Percentiles rank a stretch among this genome's conserved stretches.
phyloP scores from a whole-genome alignment of 2,113 vertebrate genomes.

The Melanerpes aurifrons region DNA sequence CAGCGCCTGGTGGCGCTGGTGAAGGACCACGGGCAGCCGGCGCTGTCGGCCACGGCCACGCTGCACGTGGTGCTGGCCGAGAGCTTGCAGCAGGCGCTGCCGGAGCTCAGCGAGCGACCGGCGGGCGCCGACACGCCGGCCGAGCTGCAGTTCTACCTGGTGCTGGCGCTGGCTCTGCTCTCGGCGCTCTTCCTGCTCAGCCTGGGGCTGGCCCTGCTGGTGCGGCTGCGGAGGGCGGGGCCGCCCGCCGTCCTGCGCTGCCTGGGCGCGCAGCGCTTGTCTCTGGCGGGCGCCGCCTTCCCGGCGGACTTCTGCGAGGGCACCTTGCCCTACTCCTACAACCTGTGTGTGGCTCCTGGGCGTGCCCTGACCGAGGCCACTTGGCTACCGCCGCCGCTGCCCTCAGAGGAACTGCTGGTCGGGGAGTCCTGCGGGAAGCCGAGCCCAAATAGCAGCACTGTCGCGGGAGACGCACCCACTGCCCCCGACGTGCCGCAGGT shows the following conservation, averaged over 20 bases:
- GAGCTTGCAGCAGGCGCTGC: conserved; percentile 79
- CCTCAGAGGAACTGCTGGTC: too few relatives aligned
- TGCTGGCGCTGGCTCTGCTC: conserved; percentile 28
- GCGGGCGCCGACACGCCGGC: background rate
- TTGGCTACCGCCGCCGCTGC: too few relatives aligned
- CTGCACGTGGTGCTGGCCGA: conserved; percentile 81
- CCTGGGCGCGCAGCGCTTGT: conserved; percentile 23
- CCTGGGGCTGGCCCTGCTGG: conserved; percentile 4
- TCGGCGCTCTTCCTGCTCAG: conserved; percentile 59
- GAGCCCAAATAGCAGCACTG: too few relatives aligned
- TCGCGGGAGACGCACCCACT: too few relatives aligned
- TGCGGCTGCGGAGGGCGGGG: background rate
- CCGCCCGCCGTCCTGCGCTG: background rate
- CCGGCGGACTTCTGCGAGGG: conserved; percentile 56
- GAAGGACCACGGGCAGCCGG: conserved; percentile 21
- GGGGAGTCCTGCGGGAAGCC: too few relatives aligned
- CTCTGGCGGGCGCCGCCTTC: conserved; percentile 1
- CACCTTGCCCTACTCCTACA: conserved; percentile 72
- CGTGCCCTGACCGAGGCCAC: background rate
- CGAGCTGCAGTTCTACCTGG: conserved; percentile 43
- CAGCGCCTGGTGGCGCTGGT: conserved; percentile 60
- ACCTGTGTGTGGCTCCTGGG: conserved; percentile 27
- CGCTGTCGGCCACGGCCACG: conserved; percentile 73
- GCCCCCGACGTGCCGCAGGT: background rate
- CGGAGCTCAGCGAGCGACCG: conserved; percentile 47